Evolutionary conservation across 2,797 vertebrate genomes (phyloP).

Genomic region (Prunella strophiata): DNA sequence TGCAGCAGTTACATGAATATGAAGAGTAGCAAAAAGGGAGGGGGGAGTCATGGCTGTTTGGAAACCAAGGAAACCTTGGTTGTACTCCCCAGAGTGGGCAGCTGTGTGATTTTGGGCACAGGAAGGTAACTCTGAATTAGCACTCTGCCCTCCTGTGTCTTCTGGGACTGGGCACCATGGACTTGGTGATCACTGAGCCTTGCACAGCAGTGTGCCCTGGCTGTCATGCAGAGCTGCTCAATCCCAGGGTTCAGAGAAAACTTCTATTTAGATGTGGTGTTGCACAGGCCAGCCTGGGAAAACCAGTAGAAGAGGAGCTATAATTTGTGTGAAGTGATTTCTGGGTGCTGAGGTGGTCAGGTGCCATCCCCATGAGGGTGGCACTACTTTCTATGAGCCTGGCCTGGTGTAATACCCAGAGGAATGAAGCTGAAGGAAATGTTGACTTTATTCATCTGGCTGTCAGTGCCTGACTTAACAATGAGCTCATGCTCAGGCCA

Average conservation of each 20-base stretch:
- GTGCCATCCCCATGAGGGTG: not conserved
- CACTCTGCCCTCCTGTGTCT: not conserved
- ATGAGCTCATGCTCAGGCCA: not conserved
- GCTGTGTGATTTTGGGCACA: not conserved
- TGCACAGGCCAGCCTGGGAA: not conserved
- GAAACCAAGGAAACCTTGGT: not conserved
- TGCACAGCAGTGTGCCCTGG: not conserved
- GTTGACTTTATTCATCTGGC: not conserved
- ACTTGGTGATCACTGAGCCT: rapidly evolving
- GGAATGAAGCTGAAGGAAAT: not conserved
- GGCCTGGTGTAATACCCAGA: not conserved
- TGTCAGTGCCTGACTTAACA: not conserved
- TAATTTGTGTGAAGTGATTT: not conserved
- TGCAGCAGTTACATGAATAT: not conserved
- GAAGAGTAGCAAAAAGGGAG: not conserved
- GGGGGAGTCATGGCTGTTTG: not conserved
- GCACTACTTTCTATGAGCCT: not conserved
- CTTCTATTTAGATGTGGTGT: not conserved
- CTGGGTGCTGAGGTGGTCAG: not conserved
- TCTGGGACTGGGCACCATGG: not conserved
- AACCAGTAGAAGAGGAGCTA: not conserved
- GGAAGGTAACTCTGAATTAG: not conserved
- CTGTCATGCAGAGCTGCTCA: not conserved
- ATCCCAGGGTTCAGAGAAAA: not conserved
- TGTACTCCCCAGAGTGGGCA: not conserved